Percentiles rank a stretch among this genome's conserved stretches.
Conservation (phyloP, 2,797 vertebrate genomes). For the Pteronotus mesoamericanus region DNA sequence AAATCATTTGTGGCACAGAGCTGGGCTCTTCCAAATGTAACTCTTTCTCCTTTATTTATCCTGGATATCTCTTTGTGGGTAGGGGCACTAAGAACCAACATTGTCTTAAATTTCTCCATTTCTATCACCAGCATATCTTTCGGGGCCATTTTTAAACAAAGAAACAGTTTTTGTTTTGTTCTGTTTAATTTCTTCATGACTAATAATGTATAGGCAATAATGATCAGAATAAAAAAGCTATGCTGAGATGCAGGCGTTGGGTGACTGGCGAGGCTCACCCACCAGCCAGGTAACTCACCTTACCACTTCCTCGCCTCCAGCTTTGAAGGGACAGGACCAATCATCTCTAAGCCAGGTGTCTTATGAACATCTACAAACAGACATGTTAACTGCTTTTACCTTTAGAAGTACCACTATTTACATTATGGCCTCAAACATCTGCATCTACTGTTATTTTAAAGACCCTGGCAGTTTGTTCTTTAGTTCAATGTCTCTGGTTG, state of each 20-base stretch:
- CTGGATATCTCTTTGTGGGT: not conserved
- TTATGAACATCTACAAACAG: not conserved
- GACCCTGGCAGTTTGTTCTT: not conserved
- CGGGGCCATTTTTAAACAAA: not conserved
- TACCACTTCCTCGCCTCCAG: not conserved
- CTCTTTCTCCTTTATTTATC: not conserved
- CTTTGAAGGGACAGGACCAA: slow-evolving; percentile 10
- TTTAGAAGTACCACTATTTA: not conserved
- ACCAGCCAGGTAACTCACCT: not conserved
- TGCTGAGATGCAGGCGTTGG: not conserved
- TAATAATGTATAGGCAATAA: not conserved
- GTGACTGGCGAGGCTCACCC: not conserved
- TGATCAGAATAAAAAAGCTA: not conserved
- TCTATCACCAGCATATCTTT: not conserved
- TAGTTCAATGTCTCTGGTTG: too few relatives aligned
- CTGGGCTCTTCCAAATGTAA: not conserved
- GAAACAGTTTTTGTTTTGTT: not conserved
- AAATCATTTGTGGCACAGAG: not conserved
- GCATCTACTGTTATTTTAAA: not conserved
- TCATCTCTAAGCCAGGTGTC: not conserved
- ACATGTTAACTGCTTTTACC: not conserved
- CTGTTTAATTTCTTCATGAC: not conserved
- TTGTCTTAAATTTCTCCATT: slow-evolving; percentile 22
- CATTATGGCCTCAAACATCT: not conserved
- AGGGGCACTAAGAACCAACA: not conserved